Conservation (phyloP, 2,888 invertebrate genomes). For the Thelaira solivaga region DNA sequence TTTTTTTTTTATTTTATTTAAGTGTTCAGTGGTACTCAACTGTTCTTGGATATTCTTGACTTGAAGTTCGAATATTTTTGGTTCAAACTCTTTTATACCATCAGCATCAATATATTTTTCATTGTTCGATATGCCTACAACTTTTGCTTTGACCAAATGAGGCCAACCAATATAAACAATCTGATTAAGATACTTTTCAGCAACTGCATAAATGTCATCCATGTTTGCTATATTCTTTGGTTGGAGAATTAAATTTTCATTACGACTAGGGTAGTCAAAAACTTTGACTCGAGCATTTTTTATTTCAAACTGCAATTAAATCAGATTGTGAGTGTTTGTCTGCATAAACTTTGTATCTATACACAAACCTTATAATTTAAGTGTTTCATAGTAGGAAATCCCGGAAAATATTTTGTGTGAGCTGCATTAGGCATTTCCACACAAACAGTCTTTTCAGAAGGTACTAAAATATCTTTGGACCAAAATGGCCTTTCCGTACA, state of each 20-base stretch:
- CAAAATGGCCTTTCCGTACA: conserved; percentile 70
- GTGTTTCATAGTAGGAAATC: conserved; percentile 95
- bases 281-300: conserved; percentile 87
- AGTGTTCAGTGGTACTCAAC: conserved; percentile 65
- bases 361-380: conserved; percentile 84
- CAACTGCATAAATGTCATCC: conserved; percentile 78
- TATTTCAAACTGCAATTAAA: conserved; percentile 80
- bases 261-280: conserved; percentile 89
- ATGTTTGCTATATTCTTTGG: conserved; percentile 77
- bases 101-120: conserved; percentile 74
- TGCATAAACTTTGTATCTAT: neutral
- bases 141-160: conserved; percentile 90
- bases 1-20: neutral
- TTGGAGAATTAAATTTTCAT: conserved; percentile 88
- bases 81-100: conserved; percentile 65
- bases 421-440: conserved; percentile 68
- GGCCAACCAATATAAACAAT: conserved; percentile 93
- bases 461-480: conserved; percentile 68
- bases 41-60: conserved; percentile 70
- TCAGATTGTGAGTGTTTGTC: neutral
- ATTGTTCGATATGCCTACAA: conserved; percentile 73
- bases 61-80: conserved; percentile 66
- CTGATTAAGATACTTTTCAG: conserved; percentile 83
- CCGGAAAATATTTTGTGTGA: conserved; percentile 82
- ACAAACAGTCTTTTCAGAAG: conserved; percentile 65